These are phyloP conservation scores for Tyrannus savana DNA, from an alignment of 2,113 vertebrate genomes.

Conservation along the genomic window DNA sequence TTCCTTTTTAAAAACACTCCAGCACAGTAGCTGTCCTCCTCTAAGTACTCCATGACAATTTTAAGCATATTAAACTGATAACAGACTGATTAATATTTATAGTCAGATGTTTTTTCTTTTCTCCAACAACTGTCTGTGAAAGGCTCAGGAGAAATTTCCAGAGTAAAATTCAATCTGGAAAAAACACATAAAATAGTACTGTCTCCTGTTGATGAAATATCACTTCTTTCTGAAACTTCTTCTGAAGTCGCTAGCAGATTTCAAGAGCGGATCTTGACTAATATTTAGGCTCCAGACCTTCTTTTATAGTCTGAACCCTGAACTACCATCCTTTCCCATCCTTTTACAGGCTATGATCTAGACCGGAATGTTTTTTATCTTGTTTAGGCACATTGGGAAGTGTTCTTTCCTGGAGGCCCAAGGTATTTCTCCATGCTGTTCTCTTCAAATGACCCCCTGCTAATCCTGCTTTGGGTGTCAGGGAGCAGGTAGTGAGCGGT, in stretches of 20 bases:
- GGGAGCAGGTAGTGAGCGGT: not conserved
- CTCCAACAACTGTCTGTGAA: not conserved
- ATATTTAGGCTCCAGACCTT: not conserved
- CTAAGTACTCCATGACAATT: not conserved
- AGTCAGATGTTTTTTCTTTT: not conserved
- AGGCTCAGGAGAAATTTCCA: not conserved
- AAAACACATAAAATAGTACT: not conserved
- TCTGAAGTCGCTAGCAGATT: not conserved
- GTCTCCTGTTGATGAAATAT: not conserved
- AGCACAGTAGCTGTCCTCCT: not conserved
- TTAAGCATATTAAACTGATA: not conserved
- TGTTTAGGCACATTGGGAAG: not conserved
- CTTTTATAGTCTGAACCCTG: not conserved
- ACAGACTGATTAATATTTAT: not conserved
- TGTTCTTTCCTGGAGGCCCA: not conserved
- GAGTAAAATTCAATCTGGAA: not conserved
- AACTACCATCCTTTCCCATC: not conserved
- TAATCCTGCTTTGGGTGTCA: not conserved
- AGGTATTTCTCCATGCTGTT: not conserved
- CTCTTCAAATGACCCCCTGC: fast-evolving
- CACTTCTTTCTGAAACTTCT: not conserved
- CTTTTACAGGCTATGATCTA: not conserved
- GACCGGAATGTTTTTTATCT: not conserved
- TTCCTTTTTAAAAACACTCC: not conserved
- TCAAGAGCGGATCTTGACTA: not conserved